Base-by-base conservation (phyloP, 2,888 invertebrate species). In the Dolomedes plantarius region DNA sequence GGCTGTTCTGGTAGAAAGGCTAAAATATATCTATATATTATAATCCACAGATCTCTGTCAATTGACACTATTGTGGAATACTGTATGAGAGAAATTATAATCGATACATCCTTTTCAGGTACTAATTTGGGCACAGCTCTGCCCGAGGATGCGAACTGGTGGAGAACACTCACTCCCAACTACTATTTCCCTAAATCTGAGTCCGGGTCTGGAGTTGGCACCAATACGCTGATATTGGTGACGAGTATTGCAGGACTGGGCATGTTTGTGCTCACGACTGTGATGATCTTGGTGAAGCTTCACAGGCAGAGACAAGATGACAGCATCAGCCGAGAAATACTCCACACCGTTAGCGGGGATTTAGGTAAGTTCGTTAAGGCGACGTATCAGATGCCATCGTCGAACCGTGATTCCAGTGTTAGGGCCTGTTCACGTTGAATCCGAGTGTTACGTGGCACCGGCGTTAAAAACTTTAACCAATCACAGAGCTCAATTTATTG, bases 261-360 rank as follows among this genome's bases (percentile, higher is more conserved):
- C 2, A 87, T 88, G 78, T 88, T 88, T 32, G 80, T 88, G 3
- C 75, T 88, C 29, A 88, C 88, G 0, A 87, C 88, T 0, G 80
- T 85, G 39, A 76, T 88, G 86, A 87, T 88, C 2, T 72, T 88
- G 36, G 88, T 88, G 11, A 88, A 88, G 67, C 74, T 88, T 1
- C 86, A 85, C 50, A 79, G 85, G 19, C 86, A 87, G 65, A 65
- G 88, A 23, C 71, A 76, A 32, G 80, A 87, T 16, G 86, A 87
- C 27, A 79, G 62, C 77, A 77, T 85, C 39, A 86, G 81, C 39
- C 56, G 86, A 9, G 88, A 86, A 62, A 85, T 80, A 89, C 90
- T 95, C 68, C 94, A 94, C 90, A 94, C 94, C 1, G 94, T 95
- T 88, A 94, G 94, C 90, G 94, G 94, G 88, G 92, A 95, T 88